phyloP scores from a whole-genome alignment of 2,888 invertebrate genomes.

The Argynnis bischoffii region DNA sequence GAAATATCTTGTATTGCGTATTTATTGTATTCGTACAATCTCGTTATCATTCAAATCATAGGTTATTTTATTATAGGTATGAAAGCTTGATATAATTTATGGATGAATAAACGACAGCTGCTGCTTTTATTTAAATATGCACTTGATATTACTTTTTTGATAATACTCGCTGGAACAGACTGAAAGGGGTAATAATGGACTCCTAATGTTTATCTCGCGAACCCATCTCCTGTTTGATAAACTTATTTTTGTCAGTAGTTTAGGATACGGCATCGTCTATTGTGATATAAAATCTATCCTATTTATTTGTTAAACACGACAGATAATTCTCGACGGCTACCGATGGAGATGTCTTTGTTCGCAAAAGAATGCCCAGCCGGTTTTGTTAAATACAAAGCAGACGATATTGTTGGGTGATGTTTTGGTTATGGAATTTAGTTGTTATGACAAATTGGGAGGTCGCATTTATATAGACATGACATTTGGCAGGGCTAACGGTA shows the following conservation, averaged over 20 bases:
- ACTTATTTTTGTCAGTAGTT: slow-evolving; percentile 70
- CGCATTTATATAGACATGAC: slow-evolving; percentile 51
- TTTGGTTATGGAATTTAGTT: slow-evolving; percentile 76
- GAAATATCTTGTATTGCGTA: no score
- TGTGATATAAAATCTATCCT: slow-evolving; percentile 74
- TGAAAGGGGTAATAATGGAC: slow-evolving; percentile 75
- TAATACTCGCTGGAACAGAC: slow-evolving; percentile 48
- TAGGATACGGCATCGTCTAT: slow-evolving; percentile 61
- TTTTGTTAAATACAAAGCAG: slow-evolving; percentile 67
- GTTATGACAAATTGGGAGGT: slow-evolving; percentile 78
- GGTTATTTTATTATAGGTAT: not conserved
- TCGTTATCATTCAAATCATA: not conserved
- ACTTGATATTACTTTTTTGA: slow-evolving; percentile 35
- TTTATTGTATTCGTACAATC: no score
- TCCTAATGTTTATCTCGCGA: slow-evolving; percentile 66
- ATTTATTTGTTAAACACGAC: slow-evolving; percentile 78
- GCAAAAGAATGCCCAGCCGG: slow-evolving; percentile 66
- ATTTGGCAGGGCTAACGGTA: not conserved
- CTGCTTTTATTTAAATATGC: slow-evolving; percentile 32
- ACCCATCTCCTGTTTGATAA: slow-evolving; percentile 76
- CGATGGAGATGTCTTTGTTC: slow-evolving; percentile 76
- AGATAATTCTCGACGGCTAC: slow-evolving; percentile 75
- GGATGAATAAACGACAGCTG: slow-evolving; percentile 15
- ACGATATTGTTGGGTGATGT: slow-evolving; percentile 65
- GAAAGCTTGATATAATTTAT: not conserved